These are phyloP conservation scores for Cheilosia grossa DNA, from an alignment of 2,888 invertebrate species.

Conservation along the genomic window DNA sequence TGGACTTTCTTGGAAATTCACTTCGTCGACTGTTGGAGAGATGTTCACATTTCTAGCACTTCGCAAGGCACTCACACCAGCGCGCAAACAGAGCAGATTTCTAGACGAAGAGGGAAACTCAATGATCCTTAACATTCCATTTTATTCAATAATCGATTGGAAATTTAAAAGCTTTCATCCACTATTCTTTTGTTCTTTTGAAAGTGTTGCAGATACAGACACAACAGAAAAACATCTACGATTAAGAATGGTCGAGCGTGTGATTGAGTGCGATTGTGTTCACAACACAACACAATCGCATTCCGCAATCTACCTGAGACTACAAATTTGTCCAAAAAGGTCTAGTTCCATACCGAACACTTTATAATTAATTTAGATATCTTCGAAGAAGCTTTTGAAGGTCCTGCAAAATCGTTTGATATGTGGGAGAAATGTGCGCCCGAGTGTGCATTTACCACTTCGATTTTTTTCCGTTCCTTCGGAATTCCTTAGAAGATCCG, in stretches of 20 bases:
- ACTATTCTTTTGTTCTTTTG: background rate
- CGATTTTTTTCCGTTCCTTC: background rate
- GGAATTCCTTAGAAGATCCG: conserved; percentile 2
- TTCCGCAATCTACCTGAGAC: conserved; percentile 7
- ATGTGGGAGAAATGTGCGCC: background rate
- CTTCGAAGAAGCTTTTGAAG: background rate
- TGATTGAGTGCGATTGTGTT: background rate
- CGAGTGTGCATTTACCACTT: conserved; percentile 8
- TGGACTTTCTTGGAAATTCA: conserved; percentile 3
- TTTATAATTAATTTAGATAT: conserved; percentile 25
- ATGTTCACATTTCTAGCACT: background rate
- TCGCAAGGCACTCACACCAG: background rate
- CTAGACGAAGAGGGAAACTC: background rate
- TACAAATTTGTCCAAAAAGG: conserved; percentile 7
- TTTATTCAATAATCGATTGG: conserved; percentile 18
- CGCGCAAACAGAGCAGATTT: background rate
- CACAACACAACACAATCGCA: background rate
- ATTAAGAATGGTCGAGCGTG: background rate
- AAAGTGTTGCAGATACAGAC: background rate
- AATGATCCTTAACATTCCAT: conserved; percentile 28
- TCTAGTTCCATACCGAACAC: background rate
- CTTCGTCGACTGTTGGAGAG: background rate
- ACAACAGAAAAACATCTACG: background rate
- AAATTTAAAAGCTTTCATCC: background rate
- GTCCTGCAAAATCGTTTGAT: conserved; percentile 12